phyloP scores from a whole-genome alignment of 2,113 vertebrate genomes.

The Cavia porcellus region DNA sequence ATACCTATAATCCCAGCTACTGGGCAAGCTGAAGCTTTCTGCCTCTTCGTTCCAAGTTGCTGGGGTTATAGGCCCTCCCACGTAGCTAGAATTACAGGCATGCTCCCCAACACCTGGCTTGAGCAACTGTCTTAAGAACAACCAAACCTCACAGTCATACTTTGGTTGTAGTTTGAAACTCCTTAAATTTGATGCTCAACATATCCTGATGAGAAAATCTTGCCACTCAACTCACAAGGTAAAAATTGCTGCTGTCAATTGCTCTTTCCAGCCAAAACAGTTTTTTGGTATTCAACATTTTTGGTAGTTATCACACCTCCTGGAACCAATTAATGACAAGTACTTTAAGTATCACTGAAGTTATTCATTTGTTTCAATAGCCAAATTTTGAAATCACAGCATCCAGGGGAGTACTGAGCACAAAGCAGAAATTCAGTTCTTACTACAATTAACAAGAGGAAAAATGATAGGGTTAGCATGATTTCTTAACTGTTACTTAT shows the following conservation, averaged over 20 bases:
- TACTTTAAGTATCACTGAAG: not conserved
- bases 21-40: not conserved
- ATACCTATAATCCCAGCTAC: not conserved
- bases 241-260: not conserved
- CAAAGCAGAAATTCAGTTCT: conserved; percentile 50
- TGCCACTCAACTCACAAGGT: not conserved
- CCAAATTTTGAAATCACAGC: conserved; percentile 64
- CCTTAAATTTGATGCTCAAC: not conserved
- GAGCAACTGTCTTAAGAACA: conserved; percentile 33
- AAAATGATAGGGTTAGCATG: not conserved
- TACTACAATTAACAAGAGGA: conserved; percentile 39
- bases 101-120: not conserved
- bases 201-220: not conserved
- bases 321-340: not conserved
- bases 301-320: not conserved
- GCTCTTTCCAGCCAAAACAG: not conserved
- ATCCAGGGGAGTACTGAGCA: not conserved
- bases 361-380: conserved; percentile 50
- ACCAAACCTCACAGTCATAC: not conserved
- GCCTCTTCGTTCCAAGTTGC: not conserved
- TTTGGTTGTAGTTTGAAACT: not conserved
- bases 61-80: not conserved
- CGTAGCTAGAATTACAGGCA: not conserved
- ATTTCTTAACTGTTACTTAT: conserved; percentile 40
- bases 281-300: not conserved